phyloP scores from a whole-genome alignment of 2,113 vertebrate species.

The Poecilia latipinna region DNA sequence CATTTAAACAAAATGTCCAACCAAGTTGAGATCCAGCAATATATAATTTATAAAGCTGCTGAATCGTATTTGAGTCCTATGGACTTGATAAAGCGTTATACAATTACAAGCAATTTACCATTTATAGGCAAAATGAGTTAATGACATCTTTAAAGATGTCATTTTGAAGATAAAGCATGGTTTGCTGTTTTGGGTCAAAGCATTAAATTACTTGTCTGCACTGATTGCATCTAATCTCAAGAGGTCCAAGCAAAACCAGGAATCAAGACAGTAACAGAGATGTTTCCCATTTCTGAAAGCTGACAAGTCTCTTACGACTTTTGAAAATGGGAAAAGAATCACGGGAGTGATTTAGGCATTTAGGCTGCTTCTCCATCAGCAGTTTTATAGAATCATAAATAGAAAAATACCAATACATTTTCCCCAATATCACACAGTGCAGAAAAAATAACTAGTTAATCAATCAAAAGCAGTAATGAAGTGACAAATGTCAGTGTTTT shows the following conservation, averaged over 20 bases:
- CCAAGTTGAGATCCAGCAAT: not conserved
- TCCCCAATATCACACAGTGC: no score
- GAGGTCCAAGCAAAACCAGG: slow-evolving; percentile 19
- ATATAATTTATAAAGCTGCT: no score
- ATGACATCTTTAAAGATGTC: not conserved
- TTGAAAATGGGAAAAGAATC: no score
- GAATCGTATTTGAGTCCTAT: not conserved
- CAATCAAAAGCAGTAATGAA: no score
- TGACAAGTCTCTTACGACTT: not conserved
- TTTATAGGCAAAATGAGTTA: not conserved
- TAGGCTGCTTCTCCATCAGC: no score
- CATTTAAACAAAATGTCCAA: not conserved
- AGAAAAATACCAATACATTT: no score
- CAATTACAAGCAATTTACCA: not conserved
- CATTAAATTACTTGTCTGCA: not conserved
- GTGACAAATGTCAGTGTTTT: no score
- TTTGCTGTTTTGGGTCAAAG: not conserved
- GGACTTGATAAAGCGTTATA: no score
- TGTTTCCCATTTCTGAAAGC: not conserved
- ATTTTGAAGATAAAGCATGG: no score
- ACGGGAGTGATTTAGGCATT: no score
- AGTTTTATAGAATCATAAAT: no score
- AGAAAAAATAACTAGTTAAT: no score
- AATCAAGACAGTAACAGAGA: slow-evolving; percentile 8
- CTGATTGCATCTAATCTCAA: slow-evolving; percentile 13